Base-by-base conservation (phyloP, 2,113 vertebrate genomes). In the Cromileptes altivelis region DNA sequence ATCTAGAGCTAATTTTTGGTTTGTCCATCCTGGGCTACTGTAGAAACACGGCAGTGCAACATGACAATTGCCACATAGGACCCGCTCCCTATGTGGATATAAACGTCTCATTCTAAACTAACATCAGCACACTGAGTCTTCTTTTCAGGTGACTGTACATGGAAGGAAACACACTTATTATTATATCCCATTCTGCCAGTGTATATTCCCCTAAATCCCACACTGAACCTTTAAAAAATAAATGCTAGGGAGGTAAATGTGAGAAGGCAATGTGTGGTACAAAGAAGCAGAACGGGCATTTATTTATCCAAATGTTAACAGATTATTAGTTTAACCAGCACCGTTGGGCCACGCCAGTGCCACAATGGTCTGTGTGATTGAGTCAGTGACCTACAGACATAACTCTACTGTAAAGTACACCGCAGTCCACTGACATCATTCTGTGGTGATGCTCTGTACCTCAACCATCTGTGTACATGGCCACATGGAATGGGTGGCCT, bases 351-450 rank as follows among this genome's bases (percentile, higher is more conserved):
- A 42, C 21, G 2, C 30, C 45, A 62, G n/a, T 27, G 1, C 49
- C 60, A 15, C n/a, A 64, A 37, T 42, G 11, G 70, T 47, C 15
- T 61, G 52, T 3, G 33, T 67, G 47, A 55, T 52, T 84, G 69
- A 88, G 69, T 89, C 72, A 60, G 25, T 49, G 5, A 81, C 70
- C 81, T 15, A 25, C 52, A 65, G 25, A 79, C 25, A 27, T 33
- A 72, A 56, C 52, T 70, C 40, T 42, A 52, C 86, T 67, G 71
- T 68, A 76, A 53, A 82, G 62, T 25, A 75, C 0, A 57, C 63
- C 64, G 67, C 84, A 71, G 45, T 61, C 55, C 75, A 58, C 49
- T 87, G 89, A 85, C 85, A 69, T 90, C 88, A 87, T 78, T 70
- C 49, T 74, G 85, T 19, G 85, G 79, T 53, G 19, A 82, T 45